Percentiles rank a stretch among this genome's conserved stretches.
phyloP scores from a whole-genome alignment of 2,113 vertebrate species.

The Poecile atricapillus region DNA sequence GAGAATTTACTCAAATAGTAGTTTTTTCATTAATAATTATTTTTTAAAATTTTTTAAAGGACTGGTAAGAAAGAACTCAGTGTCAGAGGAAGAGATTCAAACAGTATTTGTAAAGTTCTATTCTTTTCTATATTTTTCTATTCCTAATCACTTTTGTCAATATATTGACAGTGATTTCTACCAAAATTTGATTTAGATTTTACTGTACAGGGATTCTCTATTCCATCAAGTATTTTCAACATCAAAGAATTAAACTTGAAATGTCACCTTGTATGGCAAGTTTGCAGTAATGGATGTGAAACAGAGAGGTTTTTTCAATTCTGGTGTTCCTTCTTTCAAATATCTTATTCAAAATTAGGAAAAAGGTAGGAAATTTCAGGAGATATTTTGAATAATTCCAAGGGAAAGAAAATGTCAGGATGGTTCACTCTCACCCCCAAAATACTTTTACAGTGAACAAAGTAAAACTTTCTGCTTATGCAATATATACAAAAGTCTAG shows the following conservation, averaged over 20 bases:
- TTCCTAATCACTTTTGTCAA: neutral
- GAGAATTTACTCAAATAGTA: neutral
- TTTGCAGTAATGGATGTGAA: neutral
- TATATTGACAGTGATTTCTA: neutral
- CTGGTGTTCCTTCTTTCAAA: neutral
- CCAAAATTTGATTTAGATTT: neutral
- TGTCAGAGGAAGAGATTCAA: neutral
- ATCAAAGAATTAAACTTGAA: neutral
- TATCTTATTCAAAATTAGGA: neutral
- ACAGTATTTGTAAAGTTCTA: neutral
- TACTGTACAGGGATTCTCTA: neutral
- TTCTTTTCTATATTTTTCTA: neutral
- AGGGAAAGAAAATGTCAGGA: neutral
- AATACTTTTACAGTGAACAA: neutral
- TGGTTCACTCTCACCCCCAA: rapidly evolving
- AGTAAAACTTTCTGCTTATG: neutral
- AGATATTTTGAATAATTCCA: neutral
- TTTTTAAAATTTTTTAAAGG: neutral
- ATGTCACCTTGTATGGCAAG: neutral
- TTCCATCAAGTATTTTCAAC: neutral
- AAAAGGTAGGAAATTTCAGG: neutral
- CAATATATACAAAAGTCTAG: neutral
- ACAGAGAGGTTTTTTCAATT: neutral
- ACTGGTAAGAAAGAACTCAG: neutral
- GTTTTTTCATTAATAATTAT: neutral